Evolutionary conservation across 2,888 invertebrate species (phyloP), one percentile per base, ranked within the genome.

Genomic region (Crocallis elinguaria): DNA sequence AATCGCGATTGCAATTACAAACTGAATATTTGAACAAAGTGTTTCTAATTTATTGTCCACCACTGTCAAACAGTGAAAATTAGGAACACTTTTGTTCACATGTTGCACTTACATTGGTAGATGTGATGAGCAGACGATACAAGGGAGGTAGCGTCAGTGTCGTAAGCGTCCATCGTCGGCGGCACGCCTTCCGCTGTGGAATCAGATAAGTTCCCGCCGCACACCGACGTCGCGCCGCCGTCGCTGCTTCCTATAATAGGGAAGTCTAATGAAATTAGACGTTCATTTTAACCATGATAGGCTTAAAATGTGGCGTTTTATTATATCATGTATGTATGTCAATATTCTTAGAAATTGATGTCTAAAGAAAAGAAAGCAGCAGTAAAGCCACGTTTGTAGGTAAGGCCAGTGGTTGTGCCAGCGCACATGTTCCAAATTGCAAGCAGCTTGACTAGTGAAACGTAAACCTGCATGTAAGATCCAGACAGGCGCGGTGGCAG

Each of bases 131-230:
- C 93, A 46, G 95, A 94, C 54, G 95, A 95, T 59, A 95, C 94
- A 57, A 95, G 92, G 29, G 95, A 95, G 50, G 94, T 93, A 51
- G 94, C 94, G 83, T 95, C 95, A 62, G 94, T 93, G 77, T 95
- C 95, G 66, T 94, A 93, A 37, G 93, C 93, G 73, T 94, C 94
- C 36, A 94, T 89, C n/a, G 93, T 92, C 1, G 94, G 94, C 3
- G 94, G 93, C 50, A 92, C 92, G 74, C 95, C 95, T 74, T 95
- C 95, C 11, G 95, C 95, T 11, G 95, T 95, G 3, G 95, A 95
- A 81, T 96, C 96, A 0, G 95, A 95, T 36, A 96, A 88, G 82
- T 95, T 95, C n/a, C 95, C 95, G 21, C 96, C 96, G 68, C 96
- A 95, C 57, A 95, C 96, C 8, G 94, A 93, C 39, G 96, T 96